Percentiles rank a stretch among this genome's conserved stretches.
Evolutionary conservation across 2,888 invertebrate genomes (phyloP).

Genomic region (Cloeon dipterum): DNA sequence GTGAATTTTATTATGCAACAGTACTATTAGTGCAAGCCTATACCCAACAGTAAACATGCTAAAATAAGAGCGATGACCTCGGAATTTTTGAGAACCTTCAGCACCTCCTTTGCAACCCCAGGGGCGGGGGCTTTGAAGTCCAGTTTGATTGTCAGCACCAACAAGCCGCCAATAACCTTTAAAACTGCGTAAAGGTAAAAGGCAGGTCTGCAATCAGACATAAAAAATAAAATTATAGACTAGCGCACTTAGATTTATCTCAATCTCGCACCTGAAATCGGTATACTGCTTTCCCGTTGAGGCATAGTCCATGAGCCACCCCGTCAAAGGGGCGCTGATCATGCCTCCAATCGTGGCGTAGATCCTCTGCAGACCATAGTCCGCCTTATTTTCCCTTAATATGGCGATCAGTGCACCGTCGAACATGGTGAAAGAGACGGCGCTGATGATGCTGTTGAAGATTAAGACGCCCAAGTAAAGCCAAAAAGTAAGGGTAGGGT

Average conservation of each 20-base stretch:
- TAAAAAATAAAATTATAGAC: no score
- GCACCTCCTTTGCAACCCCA: constrained; percentile 43
- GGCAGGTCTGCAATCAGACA: constrained; percentile 30
- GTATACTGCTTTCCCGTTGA: constrained; percentile 19
- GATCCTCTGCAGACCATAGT: constrained; percentile 52
- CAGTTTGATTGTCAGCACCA: constrained; percentile 48
- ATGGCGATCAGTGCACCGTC: constrained; percentile 55
- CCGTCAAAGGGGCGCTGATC: constrained; percentile 56
- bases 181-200: constrained; percentile 50
- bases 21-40: background rate
- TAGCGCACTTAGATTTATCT: no score
- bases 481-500: constrained; percentile 47
- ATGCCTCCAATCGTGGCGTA: constrained; percentile 55
- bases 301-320: constrained; percentile 48
- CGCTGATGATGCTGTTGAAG: constrained; percentile 18
- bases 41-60: constrained; percentile 48
- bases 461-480: constrained; percentile 37
- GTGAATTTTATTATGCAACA: background rate
- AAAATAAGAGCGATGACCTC: constrained; percentile 49
- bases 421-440: constrained; percentile 57
- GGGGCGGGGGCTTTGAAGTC: constrained; percentile 52
- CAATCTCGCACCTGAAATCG: constrained; percentile 40
- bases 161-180: constrained; percentile 36
- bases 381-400: constrained; percentile 46
- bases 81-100: constrained; percentile 37